Evolutionary conservation across 92 coral and sea anemone species (phyloP).

Genomic region (Umimayanthus chanpuru): DNA sequence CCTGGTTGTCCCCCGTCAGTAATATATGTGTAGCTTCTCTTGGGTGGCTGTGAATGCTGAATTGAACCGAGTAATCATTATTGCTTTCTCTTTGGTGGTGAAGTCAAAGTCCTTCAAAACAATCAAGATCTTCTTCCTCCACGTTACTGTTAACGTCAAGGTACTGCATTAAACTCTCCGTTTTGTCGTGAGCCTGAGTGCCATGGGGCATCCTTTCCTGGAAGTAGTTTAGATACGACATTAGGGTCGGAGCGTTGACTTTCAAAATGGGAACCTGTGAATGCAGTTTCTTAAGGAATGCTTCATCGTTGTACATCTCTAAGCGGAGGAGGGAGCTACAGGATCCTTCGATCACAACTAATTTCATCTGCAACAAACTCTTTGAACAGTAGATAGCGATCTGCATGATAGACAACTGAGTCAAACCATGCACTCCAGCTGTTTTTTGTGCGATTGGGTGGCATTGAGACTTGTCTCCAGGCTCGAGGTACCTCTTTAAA

Average conservation of each 20-base stretch:
- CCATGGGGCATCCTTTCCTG: constrained; percentile 52
- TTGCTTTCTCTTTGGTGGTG: too few species aligned
- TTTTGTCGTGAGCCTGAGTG: constrained; percentile 48
- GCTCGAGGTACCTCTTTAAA: constrained; percentile 17
- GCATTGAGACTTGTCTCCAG: constrained; percentile 32
- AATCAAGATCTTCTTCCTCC: too few species aligned
- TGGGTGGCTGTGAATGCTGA: too few species aligned
- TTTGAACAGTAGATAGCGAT: constrained; percentile 18
- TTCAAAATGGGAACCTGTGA: constrained; percentile 32
- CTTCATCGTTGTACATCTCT: constrained; percentile 44
- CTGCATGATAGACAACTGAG: too few species aligned
- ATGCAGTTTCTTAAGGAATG: constrained; percentile 44
- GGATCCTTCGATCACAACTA: too few species aligned
- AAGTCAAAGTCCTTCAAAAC: too few species aligned
- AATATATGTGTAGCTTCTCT: too few species aligned
- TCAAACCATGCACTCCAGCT: too few species aligned
- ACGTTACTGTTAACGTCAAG: too few species aligned
- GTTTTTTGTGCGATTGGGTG: constrained; percentile 57
- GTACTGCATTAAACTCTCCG: not conserved
- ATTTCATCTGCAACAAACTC: not conserved
- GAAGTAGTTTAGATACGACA: constrained; percentile 34
- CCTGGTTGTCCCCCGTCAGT: too few species aligned
- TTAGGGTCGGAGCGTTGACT: constrained; percentile 43
- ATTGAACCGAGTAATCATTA: too few species aligned
- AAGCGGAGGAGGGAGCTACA: too few species aligned